A percentile compares a stretch with the other conserved stretches of the same genome.
Evolutionary conservation across 2,113 vertebrate genomes (phyloP).

Genomic region (human (Homo sapiens)): GRCh38 chr3:141402501-141403000

Average conservation of each 20-base stretch:
- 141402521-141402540: neutral
- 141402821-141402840: neutral
- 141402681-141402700: neutral
- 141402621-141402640: neutral
- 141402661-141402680: slow-evolving; percentile 1
- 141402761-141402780: neutral
- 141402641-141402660: slow-evolving; percentile 52
- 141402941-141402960: slow-evolving; percentile 36
- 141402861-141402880: neutral
- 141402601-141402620: neutral
- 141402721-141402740: slow-evolving; percentile 1
- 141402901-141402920: neutral
- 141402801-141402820: neutral
- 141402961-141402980: slow-evolving; percentile 56
- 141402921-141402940: neutral
- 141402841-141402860: neutral
- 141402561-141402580: neutral
- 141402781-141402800: neutral
- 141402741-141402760: neutral
- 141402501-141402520: neutral
- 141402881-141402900: slow-evolving; percentile 7
- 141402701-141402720: neutral
- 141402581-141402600: neutral
- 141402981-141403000: slow-evolving; percentile 54
- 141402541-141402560: neutral